Base-by-base conservation (phyloP, 2,113 vertebrate species). In the Scomber japonicus region DNA sequence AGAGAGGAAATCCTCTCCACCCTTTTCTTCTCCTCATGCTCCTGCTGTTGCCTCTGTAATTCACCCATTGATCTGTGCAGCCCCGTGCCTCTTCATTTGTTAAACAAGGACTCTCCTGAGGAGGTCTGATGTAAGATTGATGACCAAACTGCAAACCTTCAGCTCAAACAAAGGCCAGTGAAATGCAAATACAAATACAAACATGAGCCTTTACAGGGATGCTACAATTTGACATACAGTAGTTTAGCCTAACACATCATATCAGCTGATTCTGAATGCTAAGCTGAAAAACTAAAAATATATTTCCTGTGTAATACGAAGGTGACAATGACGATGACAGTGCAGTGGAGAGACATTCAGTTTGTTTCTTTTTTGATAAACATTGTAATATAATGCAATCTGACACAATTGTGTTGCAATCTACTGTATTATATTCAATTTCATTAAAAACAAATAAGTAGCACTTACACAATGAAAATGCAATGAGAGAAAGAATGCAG, bases 1-100 rank as follows among this genome's bases (percentile, higher is more conserved):
- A 80, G 44, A 80, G 69, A 87, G 78, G 85, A 85, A 91, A 87
- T 89, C 82, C 82, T 83, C 75, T 79, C 72, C 80, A 40, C 51
- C 61, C 84, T 80, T 78, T 64, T 61, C 75, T 82, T 74, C 72
- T 73, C 70, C 62, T 45, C 13, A 48, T 63, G 51, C 61, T 82
- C 62, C 62, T 82, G 60, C n/a, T 62, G 63, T 44, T 75, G 70
- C 80, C 24, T 82, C 83, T 70, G 63, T 75, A 59, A 49, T 65
- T 50, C 60, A 44, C 40, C 74, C 63, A 84, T 72, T 85, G 84
- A 83, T 89, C 81, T 75, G 57, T 27, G 4, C 49, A 21, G 54
- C 40, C 27, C 65, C 17, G 65, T 35, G 7, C 56, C 35, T 75
- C 63, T 44, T 86, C 85, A 86, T 89, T 83, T 88, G 84, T 55